phyloP scores from a whole-genome alignment of 2,888 invertebrate genomes.

The Drosophila longiperda region DNA sequence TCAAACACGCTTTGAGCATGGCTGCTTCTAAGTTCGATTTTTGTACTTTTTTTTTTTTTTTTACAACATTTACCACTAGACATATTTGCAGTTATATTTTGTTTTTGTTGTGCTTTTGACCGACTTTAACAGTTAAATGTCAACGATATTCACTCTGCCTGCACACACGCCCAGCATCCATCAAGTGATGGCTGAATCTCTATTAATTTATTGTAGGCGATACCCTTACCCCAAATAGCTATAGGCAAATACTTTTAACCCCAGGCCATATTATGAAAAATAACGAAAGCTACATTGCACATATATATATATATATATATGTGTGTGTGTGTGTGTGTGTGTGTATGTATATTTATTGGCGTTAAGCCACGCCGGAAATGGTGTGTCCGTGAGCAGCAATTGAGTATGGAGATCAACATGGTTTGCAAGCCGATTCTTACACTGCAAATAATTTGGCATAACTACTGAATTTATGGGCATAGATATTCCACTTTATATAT shows the following conservation, averaged over 20 bases:
- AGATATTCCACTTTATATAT: not conserved
- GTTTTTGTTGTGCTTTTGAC: not conserved
- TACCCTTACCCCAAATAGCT: not conserved
- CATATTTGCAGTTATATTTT: constrained; percentile 1
- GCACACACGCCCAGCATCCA: not conserved
- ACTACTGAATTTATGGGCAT: not conserved
- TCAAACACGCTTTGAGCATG: constrained; percentile 10
- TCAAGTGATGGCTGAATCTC: constrained; percentile 1
- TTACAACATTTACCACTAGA: constrained; percentile 11
- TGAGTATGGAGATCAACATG: not conserved
- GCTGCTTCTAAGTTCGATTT: constrained; percentile 3
- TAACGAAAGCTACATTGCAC: not conserved
- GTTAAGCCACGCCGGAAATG: constrained; percentile 12
- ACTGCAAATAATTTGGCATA: not conserved
- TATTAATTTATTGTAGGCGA: not conserved
- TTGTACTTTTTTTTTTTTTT: not conserved
- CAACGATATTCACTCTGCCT: not conserved
- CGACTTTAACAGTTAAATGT: constrained; percentile 1
- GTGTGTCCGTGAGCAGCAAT: constrained; percentile 3
- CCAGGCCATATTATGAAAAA: not conserved
- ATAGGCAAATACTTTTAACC: not conserved
- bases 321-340: not conserved
- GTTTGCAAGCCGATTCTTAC: not conserved
- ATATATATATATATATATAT: not conserved
- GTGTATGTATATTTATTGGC: not conserved